phyloP scores from a whole-genome alignment of 2,113 vertebrate genomes.

The Pollachius pollachius region DNA sequence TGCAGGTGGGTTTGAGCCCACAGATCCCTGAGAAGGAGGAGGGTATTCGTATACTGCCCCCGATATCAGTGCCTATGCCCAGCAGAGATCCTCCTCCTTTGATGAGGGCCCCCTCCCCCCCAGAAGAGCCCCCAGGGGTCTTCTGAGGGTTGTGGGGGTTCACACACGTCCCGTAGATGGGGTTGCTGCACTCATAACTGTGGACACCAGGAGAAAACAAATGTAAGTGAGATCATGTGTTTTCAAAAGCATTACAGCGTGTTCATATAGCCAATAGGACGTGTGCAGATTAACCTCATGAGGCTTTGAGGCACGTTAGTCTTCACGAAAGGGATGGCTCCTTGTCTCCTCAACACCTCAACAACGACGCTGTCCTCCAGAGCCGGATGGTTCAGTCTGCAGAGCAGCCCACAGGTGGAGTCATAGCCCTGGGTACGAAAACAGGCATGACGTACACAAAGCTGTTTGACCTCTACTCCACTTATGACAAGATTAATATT shows the following conservation, averaged over 20 bases:
- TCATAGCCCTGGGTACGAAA: conserved; percentile 75
- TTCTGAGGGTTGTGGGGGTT: conserved; percentile 71
- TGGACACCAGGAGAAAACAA: not conserved
- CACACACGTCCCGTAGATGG: conserved; percentile 71
- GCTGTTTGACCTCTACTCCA: no score
- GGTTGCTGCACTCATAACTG: conserved; percentile 79
- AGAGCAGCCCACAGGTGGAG: conserved; percentile 75
- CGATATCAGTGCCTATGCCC: conserved; percentile 70
- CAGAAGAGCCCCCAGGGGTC: conserved; percentile 72
- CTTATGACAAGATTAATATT: not conserved
- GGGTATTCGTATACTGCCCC: conserved; percentile 71
- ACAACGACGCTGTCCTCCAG: conserved; percentile 82
- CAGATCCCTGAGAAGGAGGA: conserved; percentile 75
- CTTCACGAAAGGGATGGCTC: conserved; percentile 90
- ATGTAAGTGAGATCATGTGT: not conserved
- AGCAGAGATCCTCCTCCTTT: conserved; percentile 70
- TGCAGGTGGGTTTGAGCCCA: conserved; percentile 66
- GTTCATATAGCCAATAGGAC: no score
- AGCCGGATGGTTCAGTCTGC: conserved; percentile 68
- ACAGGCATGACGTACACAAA: not conserved
- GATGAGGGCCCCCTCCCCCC: conserved; percentile 73
- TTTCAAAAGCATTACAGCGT: no score
- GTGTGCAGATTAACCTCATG: conserved; percentile 74
- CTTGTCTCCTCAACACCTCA: conserved; percentile 86
- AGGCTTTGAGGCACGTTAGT: conserved; percentile 89